Base-by-base conservation (phyloP, 2,797 vertebrate species). In the Takifugu ocellatus region DNA sequence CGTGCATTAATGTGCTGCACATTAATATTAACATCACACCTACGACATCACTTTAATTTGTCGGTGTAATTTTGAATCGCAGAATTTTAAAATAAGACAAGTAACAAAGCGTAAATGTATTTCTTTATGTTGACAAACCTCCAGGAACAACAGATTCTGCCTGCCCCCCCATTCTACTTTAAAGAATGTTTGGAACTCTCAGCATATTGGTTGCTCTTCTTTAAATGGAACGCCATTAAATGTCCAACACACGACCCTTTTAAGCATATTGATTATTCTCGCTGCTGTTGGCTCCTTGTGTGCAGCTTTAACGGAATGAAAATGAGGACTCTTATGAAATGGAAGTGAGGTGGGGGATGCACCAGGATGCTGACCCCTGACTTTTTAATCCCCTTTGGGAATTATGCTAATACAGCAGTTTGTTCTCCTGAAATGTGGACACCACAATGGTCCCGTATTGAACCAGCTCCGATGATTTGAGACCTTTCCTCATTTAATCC, bases 401-500 rank as follows among this genome's bases (percentile, higher is more conserved):
- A 5, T 50, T 52, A 54, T 21, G 49, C 39, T 25, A 31, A 49
- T 80, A 64, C 74, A 74, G 56, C 8, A 8, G 70, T 56, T 68
- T 75, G 64, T 72, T 71, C 56, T 81, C 42, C 63, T 59, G 69
- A 68, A 82, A 64, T 66, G 56, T 33, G 15, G 27, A 77, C 81
- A 83, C 76, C 77, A 78, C 57, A 52, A 6, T n/a, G 24, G 2
- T 47, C 48, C 54, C 45, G n/a, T 42, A 52, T 57, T 12, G 6
- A 45, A 45, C n/a, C 12, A 12, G 16, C 2, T n/a, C 5, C 9
- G n/a, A 17, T 3, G 26, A 25, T 5, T 25, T 16, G 52, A 16
- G 26, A 10, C 3, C 46, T 49, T 63, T 2, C 47, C 10, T 64
- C 25, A 33, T 66, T 24, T 21, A 5, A 57, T 16, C 17, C 10